Percentiles rank a stretch among this genome's conserved stretches.
Conservation (phyloP, 2,888 invertebrate species). For the Synanthedon tipuliformis region DNA sequence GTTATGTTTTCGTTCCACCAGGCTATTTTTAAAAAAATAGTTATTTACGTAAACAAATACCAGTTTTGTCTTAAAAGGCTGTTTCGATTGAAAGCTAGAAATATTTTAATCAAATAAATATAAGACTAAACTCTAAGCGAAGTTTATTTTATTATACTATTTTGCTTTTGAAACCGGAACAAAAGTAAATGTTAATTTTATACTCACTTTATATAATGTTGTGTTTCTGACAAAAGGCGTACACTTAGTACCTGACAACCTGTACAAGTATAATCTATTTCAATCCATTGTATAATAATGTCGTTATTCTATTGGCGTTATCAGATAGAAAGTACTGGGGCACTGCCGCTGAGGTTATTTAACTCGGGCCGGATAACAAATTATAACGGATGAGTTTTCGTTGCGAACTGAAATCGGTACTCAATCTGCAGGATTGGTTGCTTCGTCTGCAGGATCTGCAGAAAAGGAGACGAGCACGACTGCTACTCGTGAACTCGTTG, state of each 20-base stretch:
- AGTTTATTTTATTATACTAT: too few relatives aligned
- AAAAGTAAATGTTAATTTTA: constrained; percentile 23
- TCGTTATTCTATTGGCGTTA: constrained; percentile 25
- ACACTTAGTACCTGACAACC: constrained; percentile 1
- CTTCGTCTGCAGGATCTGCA: constrained; percentile 33
- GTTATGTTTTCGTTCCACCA: constrained; percentile 23
- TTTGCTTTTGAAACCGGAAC: constrained; percentile 9
- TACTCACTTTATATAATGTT: constrained; percentile 13
- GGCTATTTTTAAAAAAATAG: constrained; percentile 23
- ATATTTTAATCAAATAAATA: too few relatives aligned
- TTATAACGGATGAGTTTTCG: constrained; percentile 25
- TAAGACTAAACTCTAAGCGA: too few relatives aligned
- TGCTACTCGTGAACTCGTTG: constrained; percentile 38
- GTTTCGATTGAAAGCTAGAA: constrained; percentile 14
- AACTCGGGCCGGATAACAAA: constrained; percentile 29
- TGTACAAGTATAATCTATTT: constrained; percentile 29
- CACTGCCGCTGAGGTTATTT: constrained; percentile 25
- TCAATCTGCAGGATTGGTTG: constrained; percentile 3
- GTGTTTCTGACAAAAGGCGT: constrained; percentile 19
- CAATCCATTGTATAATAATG: constrained; percentile 36
- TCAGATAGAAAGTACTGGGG: constrained; percentile 58
- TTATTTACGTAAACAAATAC: constrained; percentile 22
- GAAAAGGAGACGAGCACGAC: constrained; percentile 51
- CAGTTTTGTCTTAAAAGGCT: constrained; percentile 19
- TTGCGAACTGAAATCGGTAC: constrained; percentile 1